These are phyloP conservation scores for Ophioninae sp. DNA, from an alignment of 2,888 invertebrate genomes.

Conservation along the genomic window DNA sequence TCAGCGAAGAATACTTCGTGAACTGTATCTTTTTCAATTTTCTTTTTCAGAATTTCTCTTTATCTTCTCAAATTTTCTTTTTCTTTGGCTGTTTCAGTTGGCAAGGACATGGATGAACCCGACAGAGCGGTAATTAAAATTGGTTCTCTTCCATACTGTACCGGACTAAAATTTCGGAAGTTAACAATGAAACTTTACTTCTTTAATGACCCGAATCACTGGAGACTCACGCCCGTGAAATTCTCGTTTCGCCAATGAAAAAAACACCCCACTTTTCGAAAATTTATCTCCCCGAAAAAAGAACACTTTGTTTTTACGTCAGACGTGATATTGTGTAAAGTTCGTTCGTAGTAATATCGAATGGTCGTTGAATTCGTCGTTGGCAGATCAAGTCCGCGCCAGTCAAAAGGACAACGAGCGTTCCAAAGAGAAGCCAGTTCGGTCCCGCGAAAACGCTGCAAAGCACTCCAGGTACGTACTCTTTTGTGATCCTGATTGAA, in stretches of 20 bases:
- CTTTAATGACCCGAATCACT: too few species aligned
- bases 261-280: neutral
- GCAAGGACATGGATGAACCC: conserved; percentile 78
- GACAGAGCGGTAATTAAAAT: conserved; percentile 78
- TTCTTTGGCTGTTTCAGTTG: conserved; percentile 72
- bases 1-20: neutral
- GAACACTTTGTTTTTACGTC: neutral
- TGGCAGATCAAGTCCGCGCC: conserved; percentile 77
- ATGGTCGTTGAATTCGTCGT: conserved; percentile 31
- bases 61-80: neutral
- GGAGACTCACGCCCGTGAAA: neutral
- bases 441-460: conserved; percentile 76
- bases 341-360: neutral
- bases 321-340: neutral
- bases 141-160: neutral
- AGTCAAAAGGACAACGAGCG: conserved; percentile 73
- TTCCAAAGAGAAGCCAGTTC: conserved; percentile 78
- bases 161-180: neutral
- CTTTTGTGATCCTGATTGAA: neutral
- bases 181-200: too few species aligned
- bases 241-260: too few species aligned
- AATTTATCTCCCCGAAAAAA: neutral
- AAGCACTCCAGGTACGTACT: conserved; percentile 71
- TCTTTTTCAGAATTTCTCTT: too few species aligned
- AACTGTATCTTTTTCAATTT: neutral